Evolutionary conservation across 1,140 invertebrate species (phyloP).

Genomic region (Cotesia glomerata): DNA sequence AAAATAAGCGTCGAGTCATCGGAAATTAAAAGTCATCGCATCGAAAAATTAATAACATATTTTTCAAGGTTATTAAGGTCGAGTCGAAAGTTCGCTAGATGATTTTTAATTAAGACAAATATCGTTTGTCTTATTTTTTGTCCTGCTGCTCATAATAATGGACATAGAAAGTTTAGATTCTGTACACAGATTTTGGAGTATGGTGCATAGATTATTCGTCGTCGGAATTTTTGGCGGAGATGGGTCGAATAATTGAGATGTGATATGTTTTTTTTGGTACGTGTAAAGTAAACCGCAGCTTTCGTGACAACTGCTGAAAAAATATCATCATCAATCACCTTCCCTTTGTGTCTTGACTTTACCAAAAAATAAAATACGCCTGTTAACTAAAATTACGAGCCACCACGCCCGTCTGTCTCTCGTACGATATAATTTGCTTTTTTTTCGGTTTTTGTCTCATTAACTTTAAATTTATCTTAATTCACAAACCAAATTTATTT

Average conservation of each 20-base stretch:
- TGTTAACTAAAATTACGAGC: neutral
- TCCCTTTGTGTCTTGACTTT: neutral
- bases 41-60: constrained; percentile 1
- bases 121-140: too few relatives aligned
- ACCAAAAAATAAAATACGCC: constrained; percentile 6
- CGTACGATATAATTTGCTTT: constrained; percentile 4
- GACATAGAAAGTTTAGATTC: too few relatives aligned
- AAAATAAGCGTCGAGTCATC: constrained; percentile 8
- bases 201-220: too few relatives aligned
- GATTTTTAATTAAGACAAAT: constrained; percentile 7
- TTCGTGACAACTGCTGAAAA: too few relatives aligned
- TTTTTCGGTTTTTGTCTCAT: neutral
- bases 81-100: neutral
- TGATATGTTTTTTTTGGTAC: too few relatives aligned
- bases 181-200: too few relatives aligned
- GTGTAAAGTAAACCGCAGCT: too few relatives aligned
- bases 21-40: neutral
- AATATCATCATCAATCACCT: neutral
- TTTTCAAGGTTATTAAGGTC: neutral
- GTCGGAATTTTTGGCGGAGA: too few relatives aligned
- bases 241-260: too few relatives aligned
- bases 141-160: too few relatives aligned
- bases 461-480: neutral
- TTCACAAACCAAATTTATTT: neutral
- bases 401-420: constrained; percentile 9